Percentiles rank a stretch among this genome's conserved stretches.
Evolutionary conservation across 2,888 invertebrate species (phyloP).

Genomic region (Machimus atricapillus): DNA sequence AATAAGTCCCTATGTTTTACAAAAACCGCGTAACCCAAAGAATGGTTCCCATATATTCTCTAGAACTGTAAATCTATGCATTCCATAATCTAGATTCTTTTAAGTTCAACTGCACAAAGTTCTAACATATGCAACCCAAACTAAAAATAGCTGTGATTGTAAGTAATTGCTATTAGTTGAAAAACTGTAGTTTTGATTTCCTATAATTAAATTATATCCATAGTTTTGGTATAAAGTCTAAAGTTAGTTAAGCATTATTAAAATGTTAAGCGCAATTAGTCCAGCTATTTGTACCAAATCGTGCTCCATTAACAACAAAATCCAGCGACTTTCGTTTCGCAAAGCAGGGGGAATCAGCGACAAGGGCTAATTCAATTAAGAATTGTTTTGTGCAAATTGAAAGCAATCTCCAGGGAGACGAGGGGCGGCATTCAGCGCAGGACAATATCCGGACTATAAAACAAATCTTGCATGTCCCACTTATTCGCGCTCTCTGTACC

Average conservation of each 20-base stretch:
- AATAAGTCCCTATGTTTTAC: no score
- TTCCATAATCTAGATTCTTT: neutral
- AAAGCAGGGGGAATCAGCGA: neutral
- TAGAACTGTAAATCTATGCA: neutral
- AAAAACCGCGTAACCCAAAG: no score
- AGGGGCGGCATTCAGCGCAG: neutral
- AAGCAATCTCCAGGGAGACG: constrained; percentile 10
- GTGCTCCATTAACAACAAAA: neutral
- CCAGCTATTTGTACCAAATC: neutral
- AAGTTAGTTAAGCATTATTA: neutral
- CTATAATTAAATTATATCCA: neutral
- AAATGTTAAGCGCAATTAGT: neutral
- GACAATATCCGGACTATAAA: constrained; percentile 19
- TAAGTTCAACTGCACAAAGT: neutral
- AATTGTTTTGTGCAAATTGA: constrained; percentile 29
- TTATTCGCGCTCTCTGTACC: neutral
- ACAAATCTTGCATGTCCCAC: constrained; percentile 18
- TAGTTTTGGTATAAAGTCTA: neutral
- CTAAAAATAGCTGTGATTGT: neutral
- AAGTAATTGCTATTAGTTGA: neutral
- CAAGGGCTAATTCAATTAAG: constrained; percentile 2
- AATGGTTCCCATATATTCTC: no score
- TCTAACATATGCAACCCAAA: neutral
- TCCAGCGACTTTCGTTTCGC: neutral
- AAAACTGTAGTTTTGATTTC: neutral